A percentile compares a stretch with the other conserved stretches of the same genome.
Evolutionary conservation across 2,113 vertebrate genomes (phyloP).

Genomic region (Chauna torquata): DNA sequence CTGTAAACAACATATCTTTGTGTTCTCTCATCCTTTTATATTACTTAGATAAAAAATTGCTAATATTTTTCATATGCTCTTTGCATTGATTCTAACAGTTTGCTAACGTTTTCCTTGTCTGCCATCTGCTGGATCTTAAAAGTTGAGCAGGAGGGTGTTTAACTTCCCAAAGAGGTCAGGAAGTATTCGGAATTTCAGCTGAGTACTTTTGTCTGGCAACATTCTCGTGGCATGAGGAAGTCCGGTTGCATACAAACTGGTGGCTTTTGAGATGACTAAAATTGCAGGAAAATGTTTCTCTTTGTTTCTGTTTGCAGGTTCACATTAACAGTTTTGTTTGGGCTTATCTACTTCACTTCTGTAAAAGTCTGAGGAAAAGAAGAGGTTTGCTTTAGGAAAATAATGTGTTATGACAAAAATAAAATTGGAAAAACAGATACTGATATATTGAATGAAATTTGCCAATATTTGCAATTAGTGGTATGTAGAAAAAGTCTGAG

Average conservation of each 20-base stretch:
- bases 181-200: not conserved
- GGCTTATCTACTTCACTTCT: not conserved
- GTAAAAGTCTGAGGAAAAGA: not conserved
- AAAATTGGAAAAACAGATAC: not conserved
- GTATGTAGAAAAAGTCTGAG: not conserved
- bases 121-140: slow-evolving; percentile 56
- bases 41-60: not conserved
- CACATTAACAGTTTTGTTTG: not conserved
- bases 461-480: not conserved
- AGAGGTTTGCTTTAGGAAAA: not conserved
- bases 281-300: not conserved
- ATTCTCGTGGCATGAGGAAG: not conserved
- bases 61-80: not conserved
- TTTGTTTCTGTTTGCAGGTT: not conserved
- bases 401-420: not conserved
- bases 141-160: not conserved
- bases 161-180: not conserved
- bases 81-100: not conserved
- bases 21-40: not conserved
- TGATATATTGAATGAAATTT: not conserved
- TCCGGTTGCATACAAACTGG: not conserved
- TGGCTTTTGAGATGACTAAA: not conserved
- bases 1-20: not conserved
- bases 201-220: not conserved
- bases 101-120: not conserved